Base-by-base conservation (phyloP, 2,888 invertebrate genomes). In the Furcula furcula region DNA sequence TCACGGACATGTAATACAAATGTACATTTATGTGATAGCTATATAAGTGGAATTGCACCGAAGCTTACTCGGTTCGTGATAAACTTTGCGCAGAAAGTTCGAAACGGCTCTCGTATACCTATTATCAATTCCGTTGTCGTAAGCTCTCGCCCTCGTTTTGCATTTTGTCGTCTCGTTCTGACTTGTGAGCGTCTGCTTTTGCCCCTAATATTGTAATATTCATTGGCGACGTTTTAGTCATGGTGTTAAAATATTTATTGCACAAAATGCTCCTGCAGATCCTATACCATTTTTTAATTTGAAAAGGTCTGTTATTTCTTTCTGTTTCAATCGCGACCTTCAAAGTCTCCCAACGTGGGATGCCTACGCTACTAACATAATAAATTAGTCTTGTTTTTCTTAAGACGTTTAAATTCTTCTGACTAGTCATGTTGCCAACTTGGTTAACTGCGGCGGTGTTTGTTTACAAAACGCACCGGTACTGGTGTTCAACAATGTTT, bases 401-500 rank as follows among this genome's bases (percentile, higher is more conserved):
- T 45, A 49, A 54, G 49, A 53, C 43, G 38, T 41, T 53, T 60
- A 48, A 65, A 65, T 66, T 54, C 36, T 52, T 55, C 46, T 38
- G 51, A 50, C 51, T 59, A 56, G 63, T 56, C 48, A 56, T 62
- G 60, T 68, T 74, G 72, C 67, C 68, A 71, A 74, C 55, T 63
- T 56, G 65, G 55, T 74, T 74, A 71, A 73, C 73, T 66, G 55
- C 43, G 54, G 58, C 58, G 47, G 55, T 72, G 67, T 77, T 76
- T 80, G 72, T 81, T 78, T 78, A 77, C 73, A 67, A 69, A 49
- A 48, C 60, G 55, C 47, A 49, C 62, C 54, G 65, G 60, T 48
- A 42, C 54, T 50, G 55, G 53, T 66, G 61, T 63, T 59, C 55
- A 45, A 50, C 56, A 50, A 50, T 48, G 46, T 45, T 43, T 40